phyloP scores from a whole-genome alignment of 2,888 invertebrate species.

The Melipona beecheii region DNA sequence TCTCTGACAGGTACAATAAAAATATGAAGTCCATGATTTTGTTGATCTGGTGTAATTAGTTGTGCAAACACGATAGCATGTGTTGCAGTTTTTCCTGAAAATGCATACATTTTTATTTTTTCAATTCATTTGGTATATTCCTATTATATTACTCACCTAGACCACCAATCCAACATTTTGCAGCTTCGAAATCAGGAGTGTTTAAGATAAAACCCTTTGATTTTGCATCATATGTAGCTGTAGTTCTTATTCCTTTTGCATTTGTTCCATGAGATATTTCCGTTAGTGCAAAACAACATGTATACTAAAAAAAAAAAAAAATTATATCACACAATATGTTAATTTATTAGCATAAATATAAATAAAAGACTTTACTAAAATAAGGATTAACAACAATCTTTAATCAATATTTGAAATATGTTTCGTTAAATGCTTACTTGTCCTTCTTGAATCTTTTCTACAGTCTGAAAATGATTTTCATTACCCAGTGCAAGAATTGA shows the following conservation, averaged over 20 bases:
- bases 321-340: background rate
- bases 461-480: conserved; percentile 81
- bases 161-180: conserved; percentile 98
- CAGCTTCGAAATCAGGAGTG: conserved; percentile 97
- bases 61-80: conserved; percentile 96
- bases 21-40: conserved; percentile 93
- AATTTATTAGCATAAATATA: background rate
- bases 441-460: conserved; percentile 78
- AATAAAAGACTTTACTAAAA: background rate
- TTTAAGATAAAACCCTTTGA: conserved; percentile 93
- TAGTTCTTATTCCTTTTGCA: conserved; percentile 95
- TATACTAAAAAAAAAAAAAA: conserved; percentile 84
- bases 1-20: conserved; percentile 95
- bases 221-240: conserved; percentile 92
- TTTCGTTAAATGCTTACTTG: conserved; percentile 75
- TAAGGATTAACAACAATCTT: too few species aligned
- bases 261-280: conserved; percentile 98
- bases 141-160: conserved; percentile 86
- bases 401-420: conserved; percentile 6
- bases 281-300: conserved; percentile 95
- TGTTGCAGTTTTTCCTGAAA: conserved; percentile 90
- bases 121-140: background rate
- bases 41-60: conserved; percentile 91
- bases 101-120: background rate
- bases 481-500: conserved; percentile 84